Percentiles rank a stretch among this genome's conserved stretches.
Evolutionary conservation across 2,888 invertebrate species (phyloP).

Genomic region (Mythimna pallens): DNA sequence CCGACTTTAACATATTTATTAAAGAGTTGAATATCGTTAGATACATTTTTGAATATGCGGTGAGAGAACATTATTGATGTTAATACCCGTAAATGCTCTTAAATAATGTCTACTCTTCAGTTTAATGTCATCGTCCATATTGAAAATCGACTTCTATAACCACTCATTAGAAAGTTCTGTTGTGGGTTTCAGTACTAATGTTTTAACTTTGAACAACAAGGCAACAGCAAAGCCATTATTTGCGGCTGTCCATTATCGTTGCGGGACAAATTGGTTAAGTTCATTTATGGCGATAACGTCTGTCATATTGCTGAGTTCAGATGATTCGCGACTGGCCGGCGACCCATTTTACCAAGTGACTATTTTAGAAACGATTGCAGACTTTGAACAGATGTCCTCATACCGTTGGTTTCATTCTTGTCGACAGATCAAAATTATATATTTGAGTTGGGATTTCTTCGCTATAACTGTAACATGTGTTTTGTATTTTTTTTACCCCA

Average conservation of each 20-base stretch:
- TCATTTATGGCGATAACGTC: conserved; percentile 43
- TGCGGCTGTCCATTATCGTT: conserved; percentile 30
- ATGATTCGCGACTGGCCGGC: conserved; percentile 56
- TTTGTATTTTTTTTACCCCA: conserved; percentile 1
- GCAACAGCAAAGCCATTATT: conserved; percentile 17
- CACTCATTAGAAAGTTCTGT: conserved; percentile 46
- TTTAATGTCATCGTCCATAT: conserved; percentile 33
- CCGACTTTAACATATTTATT: conserved; percentile 31
- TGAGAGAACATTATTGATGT: conserved; percentile 44
- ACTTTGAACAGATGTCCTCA: conserved; percentile 53
- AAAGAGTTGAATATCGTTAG: conserved; percentile 33
- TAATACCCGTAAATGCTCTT: conserved; percentile 37
- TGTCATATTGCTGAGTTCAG: conserved; percentile 40
- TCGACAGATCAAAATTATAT: conserved; percentile 26
- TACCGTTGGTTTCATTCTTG: conserved; percentile 33
- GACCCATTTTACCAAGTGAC: conserved; percentile 67
- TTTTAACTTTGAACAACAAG: conserved; percentile 13
- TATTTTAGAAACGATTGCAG: conserved; percentile 66
- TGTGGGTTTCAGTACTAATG: conserved; percentile 13
- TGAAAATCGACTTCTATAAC: conserved; percentile 24
- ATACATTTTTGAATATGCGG: conserved; percentile 16
- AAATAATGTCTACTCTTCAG: conserved; percentile 25
- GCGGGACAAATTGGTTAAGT: conserved; percentile 39
- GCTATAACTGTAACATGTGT: background rate
- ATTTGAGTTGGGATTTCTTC: conserved; percentile 25